These are phyloP conservation scores for Rhinichthys osculus DNA, from an alignment of 2,797 vertebrate genomes.

Conservation along the genomic window DNA sequence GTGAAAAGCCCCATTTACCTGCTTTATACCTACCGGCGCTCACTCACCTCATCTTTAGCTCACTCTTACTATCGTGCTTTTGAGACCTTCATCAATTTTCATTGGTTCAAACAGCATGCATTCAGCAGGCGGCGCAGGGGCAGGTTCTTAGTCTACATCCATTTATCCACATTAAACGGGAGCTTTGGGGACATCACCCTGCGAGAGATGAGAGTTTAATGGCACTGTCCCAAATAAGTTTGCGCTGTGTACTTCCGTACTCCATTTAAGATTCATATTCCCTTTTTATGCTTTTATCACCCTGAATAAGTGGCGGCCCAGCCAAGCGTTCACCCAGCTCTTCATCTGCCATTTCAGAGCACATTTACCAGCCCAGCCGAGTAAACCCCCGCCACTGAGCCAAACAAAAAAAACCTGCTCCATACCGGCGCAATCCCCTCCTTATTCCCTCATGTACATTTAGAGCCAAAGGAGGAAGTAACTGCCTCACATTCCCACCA, in stretches of 20 bases:
- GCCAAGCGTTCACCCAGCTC: conserved; percentile 69
- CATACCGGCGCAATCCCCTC: background rate
- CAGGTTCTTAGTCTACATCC: conserved; percentile 61
- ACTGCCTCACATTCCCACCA: conserved; percentile 37
- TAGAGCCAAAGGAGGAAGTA: conserved; percentile 43
- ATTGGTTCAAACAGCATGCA: conserved; percentile 38
- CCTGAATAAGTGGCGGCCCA: conserved; percentile 72
- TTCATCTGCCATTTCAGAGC: conserved; percentile 71
- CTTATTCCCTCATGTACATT: conserved; percentile 57
- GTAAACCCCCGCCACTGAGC: conserved; percentile 66
- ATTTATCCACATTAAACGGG: conserved; percentile 74
- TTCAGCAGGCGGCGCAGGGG: conserved; percentile 50
- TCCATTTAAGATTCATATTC: conserved; percentile 81
- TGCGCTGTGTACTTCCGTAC: conserved; percentile 72
- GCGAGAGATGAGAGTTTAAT: conserved; percentile 63
- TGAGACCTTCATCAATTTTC: conserved; percentile 56
- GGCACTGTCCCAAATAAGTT: conserved; percentile 77
- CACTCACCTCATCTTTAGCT: conserved; percentile 39
- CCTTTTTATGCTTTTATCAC: conserved; percentile 87
- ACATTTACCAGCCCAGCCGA: conserved; percentile 68
- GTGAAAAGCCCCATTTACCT: conserved; percentile 57
- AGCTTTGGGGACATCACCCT: conserved; percentile 52
- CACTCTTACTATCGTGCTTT: conserved; percentile 26
- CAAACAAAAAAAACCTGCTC: conserved; percentile 41
- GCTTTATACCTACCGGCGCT: conserved; percentile 17